phyloP scores from a whole-genome alignment of 2,113 vertebrate species.

The Leptosomus discolor region DNA sequence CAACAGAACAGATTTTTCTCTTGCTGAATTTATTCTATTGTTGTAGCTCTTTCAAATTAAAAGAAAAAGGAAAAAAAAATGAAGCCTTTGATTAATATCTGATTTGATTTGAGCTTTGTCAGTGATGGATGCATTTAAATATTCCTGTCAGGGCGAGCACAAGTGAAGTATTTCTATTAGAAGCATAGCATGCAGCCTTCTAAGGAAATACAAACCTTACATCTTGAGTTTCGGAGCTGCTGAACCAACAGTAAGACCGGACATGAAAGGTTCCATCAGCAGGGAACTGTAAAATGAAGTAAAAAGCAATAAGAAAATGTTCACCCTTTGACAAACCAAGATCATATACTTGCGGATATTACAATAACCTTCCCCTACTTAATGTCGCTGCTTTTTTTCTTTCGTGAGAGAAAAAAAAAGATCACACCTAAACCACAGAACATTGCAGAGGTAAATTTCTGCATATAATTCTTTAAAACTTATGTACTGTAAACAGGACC shows the following conservation, averaged over 20 bases:
- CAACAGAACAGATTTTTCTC: not conserved
- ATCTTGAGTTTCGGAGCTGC: constrained; percentile 44
- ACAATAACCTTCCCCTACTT: not conserved
- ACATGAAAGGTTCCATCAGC: constrained; percentile 28
- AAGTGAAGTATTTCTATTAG: constrained; percentile 47
- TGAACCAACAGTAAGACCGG: not conserved
- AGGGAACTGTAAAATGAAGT: constrained; percentile 32
- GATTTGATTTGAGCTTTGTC: constrained; percentile 61
- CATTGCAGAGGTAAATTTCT: not conserved
- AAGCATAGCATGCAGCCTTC: not conserved
- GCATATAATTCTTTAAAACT: not conserved
- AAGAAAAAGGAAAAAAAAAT: constrained; percentile 33
- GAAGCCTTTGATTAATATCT: constrained; percentile 64
- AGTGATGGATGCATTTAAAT: constrained; percentile 68
- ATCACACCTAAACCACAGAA: not conserved
- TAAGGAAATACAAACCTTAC: not conserved
- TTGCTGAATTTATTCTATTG: constrained; percentile 62
- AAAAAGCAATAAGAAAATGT: not conserved
- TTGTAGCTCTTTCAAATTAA: constrained; percentile 52
- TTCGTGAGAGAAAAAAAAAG: not conserved
- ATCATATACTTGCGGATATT: not conserved
- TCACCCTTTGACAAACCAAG: not conserved
- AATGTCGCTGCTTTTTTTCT: not conserved
- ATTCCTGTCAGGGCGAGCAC: constrained; percentile 55
- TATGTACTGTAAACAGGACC: not conserved